Percentiles rank a stretch among this genome's conserved stretches.
phyloP scores from a whole-genome alignment of 1,140 invertebrate species.

The Camponotus floridanus region DNA sequence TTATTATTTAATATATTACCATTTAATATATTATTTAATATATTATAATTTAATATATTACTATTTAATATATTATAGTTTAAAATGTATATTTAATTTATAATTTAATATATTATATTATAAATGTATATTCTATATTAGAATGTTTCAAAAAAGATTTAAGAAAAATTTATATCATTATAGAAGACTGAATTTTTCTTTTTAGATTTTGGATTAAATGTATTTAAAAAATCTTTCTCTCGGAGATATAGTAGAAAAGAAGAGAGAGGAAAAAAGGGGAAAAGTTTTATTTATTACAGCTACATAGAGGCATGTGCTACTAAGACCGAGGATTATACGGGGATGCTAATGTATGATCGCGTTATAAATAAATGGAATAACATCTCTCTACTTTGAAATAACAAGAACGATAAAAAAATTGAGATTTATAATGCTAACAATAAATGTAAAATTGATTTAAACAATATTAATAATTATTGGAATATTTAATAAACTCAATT shows the following conservation, averaged over 20 bases:
- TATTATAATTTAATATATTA: no score
- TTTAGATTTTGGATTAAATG: neutral
- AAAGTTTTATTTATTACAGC: conserved; percentile 28
- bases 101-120: neutral
- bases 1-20: no score
- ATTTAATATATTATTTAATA: no score
- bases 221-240: conserved; percentile 12
- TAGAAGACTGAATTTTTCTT: neutral
- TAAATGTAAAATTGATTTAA: conserved; percentile 6
- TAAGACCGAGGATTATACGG: conserved; percentile 33
- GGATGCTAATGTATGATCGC: conserved; percentile 21
- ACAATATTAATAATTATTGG: neutral
- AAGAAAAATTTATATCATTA: neutral
- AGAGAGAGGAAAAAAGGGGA: neutral
- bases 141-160: neutral
- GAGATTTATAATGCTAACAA: neutral
- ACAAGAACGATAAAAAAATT: conserved; percentile 3
- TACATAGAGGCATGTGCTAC: neutral
- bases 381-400: conserved; percentile 2
- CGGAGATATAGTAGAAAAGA: neutral
- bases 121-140: neutral
- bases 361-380: conserved; percentile 19
- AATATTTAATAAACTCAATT: no score
- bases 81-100: no score
- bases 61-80: no score